These are phyloP conservation scores for Sebastes iracundus DNA, from an alignment of 2,797 vertebrate genomes.

Conservation along the genomic window DNA sequence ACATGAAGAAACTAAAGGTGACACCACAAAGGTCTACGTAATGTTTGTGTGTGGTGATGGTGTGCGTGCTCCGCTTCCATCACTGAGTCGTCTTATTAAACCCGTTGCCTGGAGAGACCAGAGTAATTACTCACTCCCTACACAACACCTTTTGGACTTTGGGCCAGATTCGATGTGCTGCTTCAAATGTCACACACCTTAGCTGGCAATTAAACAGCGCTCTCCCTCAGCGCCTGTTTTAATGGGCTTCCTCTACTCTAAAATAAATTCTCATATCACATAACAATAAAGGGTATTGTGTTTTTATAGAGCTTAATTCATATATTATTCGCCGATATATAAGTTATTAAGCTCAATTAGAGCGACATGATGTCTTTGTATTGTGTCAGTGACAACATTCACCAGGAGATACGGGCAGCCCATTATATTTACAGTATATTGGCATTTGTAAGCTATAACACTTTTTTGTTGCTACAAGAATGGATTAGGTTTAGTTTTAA, in stretches of 20 bases:
- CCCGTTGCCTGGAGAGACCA: conserved; percentile 72
- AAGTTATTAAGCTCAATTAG: conserved; percentile 33
- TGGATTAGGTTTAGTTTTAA: background rate
- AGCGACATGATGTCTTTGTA: conserved; percentile 8
- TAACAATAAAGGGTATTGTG: conserved; percentile 21
- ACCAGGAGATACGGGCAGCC: background rate
- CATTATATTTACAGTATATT: background rate
- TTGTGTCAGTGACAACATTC: conserved; percentile 12
- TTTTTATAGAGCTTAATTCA: conserved; percentile 36
- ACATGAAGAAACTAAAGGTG: background rate
- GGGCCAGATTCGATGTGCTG: conserved; percentile 72
- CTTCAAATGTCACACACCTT: conserved; percentile 82
- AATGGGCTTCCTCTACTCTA: conserved; percentile 53
- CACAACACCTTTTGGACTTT: conserved; percentile 81
- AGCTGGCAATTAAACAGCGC: conserved; percentile 76
- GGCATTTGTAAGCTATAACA: background rate
- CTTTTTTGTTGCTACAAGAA: background rate
- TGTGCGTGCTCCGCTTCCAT: conserved; percentile 17
- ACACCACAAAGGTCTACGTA: background rate
- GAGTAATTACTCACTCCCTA: conserved; percentile 79
- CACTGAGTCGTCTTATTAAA: conserved; percentile 76
- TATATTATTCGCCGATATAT: conserved; percentile 24
- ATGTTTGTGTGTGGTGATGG: background rate
- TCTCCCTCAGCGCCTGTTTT: conserved; percentile 56
- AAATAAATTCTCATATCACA: conserved; percentile 51